phyloP scores from a whole-genome alignment of 2,888 invertebrate genomes.

The Deilephila porcellus region DNA sequence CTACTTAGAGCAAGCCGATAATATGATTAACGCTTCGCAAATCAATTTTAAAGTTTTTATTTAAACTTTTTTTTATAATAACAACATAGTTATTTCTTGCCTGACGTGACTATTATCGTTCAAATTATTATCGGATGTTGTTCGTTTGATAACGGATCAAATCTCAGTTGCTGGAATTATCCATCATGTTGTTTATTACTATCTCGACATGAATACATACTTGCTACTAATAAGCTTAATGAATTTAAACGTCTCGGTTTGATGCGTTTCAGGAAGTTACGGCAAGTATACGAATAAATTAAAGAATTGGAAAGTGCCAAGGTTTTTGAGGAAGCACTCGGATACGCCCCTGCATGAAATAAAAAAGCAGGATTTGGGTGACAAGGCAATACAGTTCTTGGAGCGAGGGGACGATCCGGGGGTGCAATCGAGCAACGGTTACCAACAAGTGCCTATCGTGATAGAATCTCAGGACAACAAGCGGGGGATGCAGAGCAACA shows the following conservation, averaged over 20 bases:
- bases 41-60: not conserved
- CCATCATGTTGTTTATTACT: conserved; percentile 15
- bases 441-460: conserved; percentile 88
- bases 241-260: not conserved
- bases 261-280: conserved; percentile 80
- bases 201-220: not conserved
- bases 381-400: conserved; percentile 68
- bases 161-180: conserved; percentile 19
- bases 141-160: conserved; percentile 26
- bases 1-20: not conserved
- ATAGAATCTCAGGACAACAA: conserved; percentile 83
- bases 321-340: conserved; percentile 86
- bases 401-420: conserved; percentile 64
- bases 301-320: conserved; percentile 89
- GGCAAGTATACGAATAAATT: conserved; percentile 85
- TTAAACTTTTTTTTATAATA: not conserved
- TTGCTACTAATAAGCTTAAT: not conserved
- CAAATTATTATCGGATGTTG: conserved; percentile 24
- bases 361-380: conserved; percentile 73
- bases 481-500: conserved; percentile 61
- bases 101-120: conserved; percentile 1
- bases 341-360: conserved; percentile 81
- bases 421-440: conserved; percentile 76
- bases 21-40: not conserved
- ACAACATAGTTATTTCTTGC: not conserved